phyloP scores from a whole-genome alignment of 2,888 invertebrate species.

The Serripes groenlandicus region DNA sequence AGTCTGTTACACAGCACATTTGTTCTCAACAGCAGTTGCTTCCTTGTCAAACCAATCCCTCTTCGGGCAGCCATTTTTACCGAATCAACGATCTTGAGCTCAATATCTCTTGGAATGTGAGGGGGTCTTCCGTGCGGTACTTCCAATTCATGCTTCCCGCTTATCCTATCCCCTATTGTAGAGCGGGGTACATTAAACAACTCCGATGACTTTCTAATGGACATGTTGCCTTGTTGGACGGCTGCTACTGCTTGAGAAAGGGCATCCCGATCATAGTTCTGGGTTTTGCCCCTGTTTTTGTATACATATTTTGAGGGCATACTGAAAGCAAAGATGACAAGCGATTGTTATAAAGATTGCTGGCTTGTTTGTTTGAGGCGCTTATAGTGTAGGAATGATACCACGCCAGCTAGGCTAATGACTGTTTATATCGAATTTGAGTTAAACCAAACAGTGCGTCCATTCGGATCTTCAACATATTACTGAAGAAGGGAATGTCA shows the following conservation, averaged over 20 bases:
- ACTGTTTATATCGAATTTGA: too few species aligned
- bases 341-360: too few species aligned
- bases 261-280: not conserved
- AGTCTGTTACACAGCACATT: conserved; percentile 20
- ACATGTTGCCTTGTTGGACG: conserved; percentile 18
- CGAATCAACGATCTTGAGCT: conserved; percentile 42
- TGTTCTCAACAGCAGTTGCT: conserved; percentile 32
- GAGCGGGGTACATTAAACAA: conserved; percentile 30
- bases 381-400: too few species aligned
- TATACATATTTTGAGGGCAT: too few species aligned
- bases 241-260: conserved; percentile 24
- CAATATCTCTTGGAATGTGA: conserved; percentile 30
- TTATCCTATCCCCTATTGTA: conserved; percentile 38
- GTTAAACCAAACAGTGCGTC: too few species aligned
- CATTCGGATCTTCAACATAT: too few species aligned
- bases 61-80: conserved; percentile 41
- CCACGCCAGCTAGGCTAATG: too few species aligned
- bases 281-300: conserved; percentile 1
- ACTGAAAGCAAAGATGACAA: too few species aligned
- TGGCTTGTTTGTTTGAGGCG: too few species aligned
- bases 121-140: conserved; percentile 37
- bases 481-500: too few species aligned
- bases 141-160: conserved; percentile 23
- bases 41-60: conserved; percentile 54
- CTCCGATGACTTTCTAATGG: conserved; percentile 29